Evolutionary conservation across 2,888 invertebrate genomes (phyloP).

Genomic region (Drosophila nr. fundita): DNA sequence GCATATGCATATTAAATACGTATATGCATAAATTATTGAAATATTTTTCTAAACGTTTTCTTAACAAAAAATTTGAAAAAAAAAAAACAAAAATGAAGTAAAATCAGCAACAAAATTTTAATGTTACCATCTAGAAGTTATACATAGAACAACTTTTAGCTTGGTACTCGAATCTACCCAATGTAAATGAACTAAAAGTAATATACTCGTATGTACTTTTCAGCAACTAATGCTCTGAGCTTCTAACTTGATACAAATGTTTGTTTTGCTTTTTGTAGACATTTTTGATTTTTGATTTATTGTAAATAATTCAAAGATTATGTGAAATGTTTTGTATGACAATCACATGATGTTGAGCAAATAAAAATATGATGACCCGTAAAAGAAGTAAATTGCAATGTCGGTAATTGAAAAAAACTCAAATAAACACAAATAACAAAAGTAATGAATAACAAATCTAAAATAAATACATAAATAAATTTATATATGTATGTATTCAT

Average conservation of each 20-base stretch:
- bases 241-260: slow-evolving; percentile 70
- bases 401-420: slow-evolving; percentile 49
- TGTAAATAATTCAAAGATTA: slow-evolving; percentile 84
- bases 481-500: slow-evolving; percentile 19
- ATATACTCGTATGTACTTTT: slow-evolving; percentile 59
- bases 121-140: slow-evolving; percentile 65
- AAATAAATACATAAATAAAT: slow-evolving; percentile 34
- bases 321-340: slow-evolving; percentile 86
- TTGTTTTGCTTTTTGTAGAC: slow-evolving; percentile 68
- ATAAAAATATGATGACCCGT: slow-evolving; percentile 53
- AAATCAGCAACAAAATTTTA: slow-evolving; percentile 50
- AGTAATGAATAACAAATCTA: slow-evolving; percentile 49
- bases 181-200: slow-evolving; percentile 50
- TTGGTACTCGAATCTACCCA: slow-evolving; percentile 43
- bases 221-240: slow-evolving; percentile 76
- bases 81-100: not conserved
- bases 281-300: slow-evolving; percentile 50
- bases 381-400: slow-evolving; percentile 60
- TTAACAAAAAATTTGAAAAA: slow-evolving; percentile 26
- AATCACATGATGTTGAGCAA: slow-evolving; percentile 84
- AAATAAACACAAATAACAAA: slow-evolving; percentile 38
- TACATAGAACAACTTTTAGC: slow-evolving; percentile 48
- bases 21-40: slow-evolving; percentile 49
- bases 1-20: slow-evolving; percentile 6
- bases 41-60: slow-evolving; percentile 77